Evolutionary conservation across 1,140 invertebrate genomes (phyloP).

Genomic region (Lethocerus indicus): DNA sequence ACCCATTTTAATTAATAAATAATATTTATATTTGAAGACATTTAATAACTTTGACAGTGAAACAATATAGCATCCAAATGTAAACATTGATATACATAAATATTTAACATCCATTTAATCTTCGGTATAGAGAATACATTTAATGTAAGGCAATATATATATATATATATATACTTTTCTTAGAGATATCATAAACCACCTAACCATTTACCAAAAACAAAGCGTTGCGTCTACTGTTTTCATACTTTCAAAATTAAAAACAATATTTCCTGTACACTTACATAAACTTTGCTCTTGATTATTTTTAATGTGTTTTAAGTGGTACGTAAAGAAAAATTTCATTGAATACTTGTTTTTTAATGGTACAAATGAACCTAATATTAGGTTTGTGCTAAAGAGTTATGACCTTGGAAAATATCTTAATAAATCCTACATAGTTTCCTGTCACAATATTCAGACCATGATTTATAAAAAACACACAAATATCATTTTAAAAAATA

Average conservation of each 20-base stretch:
- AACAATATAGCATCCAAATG: background rate
- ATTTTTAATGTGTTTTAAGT: too few species aligned
- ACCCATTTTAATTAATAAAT: background rate
- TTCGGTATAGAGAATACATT: constrained; percentile 7
- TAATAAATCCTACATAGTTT: too few species aligned
- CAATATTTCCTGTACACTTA: too few species aligned
- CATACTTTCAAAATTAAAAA: background rate
- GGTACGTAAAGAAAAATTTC: too few species aligned
- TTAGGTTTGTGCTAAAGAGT: too few species aligned
- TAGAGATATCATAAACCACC: constrained; percentile 14
- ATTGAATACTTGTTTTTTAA: too few species aligned
- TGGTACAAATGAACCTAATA: too few species aligned
- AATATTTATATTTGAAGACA: background rate
- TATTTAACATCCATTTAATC: constrained; percentile 3
- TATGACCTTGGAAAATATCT: too few species aligned
- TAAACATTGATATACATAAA: background rate
- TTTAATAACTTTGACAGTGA: background rate
- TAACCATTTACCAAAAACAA: constrained; percentile 15
- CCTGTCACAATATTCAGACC: too few species aligned
- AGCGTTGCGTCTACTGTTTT: constrained; percentile 1
- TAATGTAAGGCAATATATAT: constrained; percentile 14
- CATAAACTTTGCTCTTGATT: constrained; percentile 6
- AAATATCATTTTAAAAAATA: background rate
- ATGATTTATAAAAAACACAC: too few species aligned
- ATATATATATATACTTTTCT: constrained; percentile 7